These are phyloP conservation scores for Salminus brasiliensis DNA, from an alignment of 2,113 vertebrate genomes.

Conservation along the genomic window DNA sequence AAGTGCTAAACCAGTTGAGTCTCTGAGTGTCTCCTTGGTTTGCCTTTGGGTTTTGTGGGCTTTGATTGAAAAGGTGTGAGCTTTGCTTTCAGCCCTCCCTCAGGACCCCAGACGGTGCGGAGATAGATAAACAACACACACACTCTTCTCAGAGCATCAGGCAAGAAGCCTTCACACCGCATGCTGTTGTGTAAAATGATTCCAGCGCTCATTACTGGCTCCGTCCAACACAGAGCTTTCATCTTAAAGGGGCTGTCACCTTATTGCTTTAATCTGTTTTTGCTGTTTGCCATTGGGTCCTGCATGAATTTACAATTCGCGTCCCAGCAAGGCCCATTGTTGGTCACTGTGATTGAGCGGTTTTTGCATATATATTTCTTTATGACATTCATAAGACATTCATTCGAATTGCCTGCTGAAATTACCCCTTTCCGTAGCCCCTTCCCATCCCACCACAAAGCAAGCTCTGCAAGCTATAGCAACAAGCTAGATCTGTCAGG, in stretches of 20 bases:
- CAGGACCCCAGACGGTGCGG: not conserved
- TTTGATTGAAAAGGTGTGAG: slow-evolving; percentile 39
- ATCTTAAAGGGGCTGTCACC: not conserved
- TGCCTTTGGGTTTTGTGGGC: slow-evolving; percentile 16
- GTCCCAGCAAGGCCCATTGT: not conserved
- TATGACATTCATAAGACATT: not conserved
- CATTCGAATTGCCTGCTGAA: too few relatives aligned
- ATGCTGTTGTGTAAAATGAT: slow-evolving; percentile 17
- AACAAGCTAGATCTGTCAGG: too few relatives aligned
- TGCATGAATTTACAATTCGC: not conserved
- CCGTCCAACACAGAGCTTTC: not conserved
- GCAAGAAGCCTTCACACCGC: slow-evolving; percentile 30
- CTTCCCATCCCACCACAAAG: too few relatives aligned
- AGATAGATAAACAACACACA: slow-evolving; percentile 34
- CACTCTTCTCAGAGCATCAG: slow-evolving; percentile 11
- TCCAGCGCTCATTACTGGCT: not conserved
- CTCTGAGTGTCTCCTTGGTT: slow-evolving; percentile 9
- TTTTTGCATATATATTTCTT: not conserved
- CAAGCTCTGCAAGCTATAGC: too few relatives aligned
- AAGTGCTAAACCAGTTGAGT: slow-evolving; percentile 29
- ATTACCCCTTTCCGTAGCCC: too few relatives aligned
- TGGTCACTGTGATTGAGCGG: not conserved
- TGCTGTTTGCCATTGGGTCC: not conserved
- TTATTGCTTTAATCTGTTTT: not conserved
- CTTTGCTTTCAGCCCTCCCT: slow-evolving; percentile 38